Percentiles rank a stretch among this genome's conserved stretches.
phyloP scores from a whole-genome alignment of 1,140 invertebrate genomes.

The Hylyphantes graminicola region DNA sequence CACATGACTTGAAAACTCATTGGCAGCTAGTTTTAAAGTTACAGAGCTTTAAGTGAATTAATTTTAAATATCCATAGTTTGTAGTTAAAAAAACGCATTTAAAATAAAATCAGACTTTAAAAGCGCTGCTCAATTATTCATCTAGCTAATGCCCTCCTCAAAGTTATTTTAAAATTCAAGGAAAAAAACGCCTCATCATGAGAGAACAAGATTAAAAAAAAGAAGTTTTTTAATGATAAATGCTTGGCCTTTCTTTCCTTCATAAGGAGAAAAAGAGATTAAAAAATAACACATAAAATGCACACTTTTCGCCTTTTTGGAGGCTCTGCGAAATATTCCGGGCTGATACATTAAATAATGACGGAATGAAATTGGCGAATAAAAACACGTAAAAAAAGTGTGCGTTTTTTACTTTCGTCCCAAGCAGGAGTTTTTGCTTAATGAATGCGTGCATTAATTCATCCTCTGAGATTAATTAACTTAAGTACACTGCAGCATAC shows the following conservation, averaged over 20 bases:
- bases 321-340: constrained; percentile 17
- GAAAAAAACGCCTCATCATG: constrained; percentile 8
- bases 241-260: constrained; percentile 23
- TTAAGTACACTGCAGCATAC: constrained; percentile 40
- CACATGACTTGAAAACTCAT: not conserved
- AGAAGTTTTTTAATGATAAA: constrained; percentile 43
- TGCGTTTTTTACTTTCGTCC: constrained; percentile 3
- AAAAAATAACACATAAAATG: constrained; percentile 22
- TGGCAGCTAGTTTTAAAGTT: constrained; percentile 8
- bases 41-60: constrained; percentile 39
- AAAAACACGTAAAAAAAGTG: constrained; percentile 32
- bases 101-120: constrained; percentile 40
- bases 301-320: constrained; percentile 46
- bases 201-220: constrained; percentile 3
- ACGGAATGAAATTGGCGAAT: constrained; percentile 47
- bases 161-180: constrained; percentile 29
- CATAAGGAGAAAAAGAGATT: constrained; percentile 25
- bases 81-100: constrained; percentile 28
- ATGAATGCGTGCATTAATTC: constrained; percentile 54
- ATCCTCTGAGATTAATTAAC: constrained; percentile 49
- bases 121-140: constrained; percentile 49
- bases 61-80: constrained; percentile 39
- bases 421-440: constrained; percentile 36
- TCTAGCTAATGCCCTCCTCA: constrained; percentile 45
- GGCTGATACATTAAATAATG: constrained; percentile 48